phyloP scores from a whole-genome alignment of 2,888 invertebrate genomes.

The Junonia oenone region DNA sequence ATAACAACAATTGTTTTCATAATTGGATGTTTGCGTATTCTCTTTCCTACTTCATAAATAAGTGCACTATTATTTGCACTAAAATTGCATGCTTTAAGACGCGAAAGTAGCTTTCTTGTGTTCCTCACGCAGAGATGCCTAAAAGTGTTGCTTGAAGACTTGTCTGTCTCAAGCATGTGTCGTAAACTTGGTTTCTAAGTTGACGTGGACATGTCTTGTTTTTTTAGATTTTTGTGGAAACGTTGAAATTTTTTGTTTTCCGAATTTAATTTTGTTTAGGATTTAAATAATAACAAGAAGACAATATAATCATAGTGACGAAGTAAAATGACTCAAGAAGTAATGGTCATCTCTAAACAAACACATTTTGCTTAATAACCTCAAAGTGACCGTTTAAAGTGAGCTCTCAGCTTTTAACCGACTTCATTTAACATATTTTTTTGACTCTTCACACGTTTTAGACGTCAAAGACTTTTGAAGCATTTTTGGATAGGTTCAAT shows the following conservation, averaged over 20 bases:
- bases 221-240: background rate
- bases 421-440: too few species aligned
- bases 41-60: background rate
- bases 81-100: slow-evolving; percentile 5
- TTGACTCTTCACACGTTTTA: too few species aligned
- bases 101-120: slow-evolving; percentile 16
- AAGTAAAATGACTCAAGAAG: slow-evolving; percentile 23
- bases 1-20: background rate
- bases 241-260: background rate
- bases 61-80: background rate
- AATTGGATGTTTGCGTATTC: background rate
- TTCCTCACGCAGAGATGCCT: slow-evolving; percentile 17
- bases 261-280: too few species aligned
- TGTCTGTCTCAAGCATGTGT: slow-evolving; percentile 21
- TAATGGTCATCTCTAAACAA: background rate
- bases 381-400: background rate
- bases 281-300: too few species aligned
- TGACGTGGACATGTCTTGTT: slow-evolving; percentile 1
- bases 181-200: slow-evolving; percentile 15
- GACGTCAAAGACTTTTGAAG: too few species aligned
- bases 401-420: too few species aligned
- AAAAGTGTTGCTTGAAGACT: slow-evolving; percentile 23
- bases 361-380: background rate
- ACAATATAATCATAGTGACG: too few species aligned
- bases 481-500: too few species aligned